Evolutionary conservation across 2,888 invertebrate genomes (phyloP).

Genomic region (Luffia ferchaultella): DNA sequence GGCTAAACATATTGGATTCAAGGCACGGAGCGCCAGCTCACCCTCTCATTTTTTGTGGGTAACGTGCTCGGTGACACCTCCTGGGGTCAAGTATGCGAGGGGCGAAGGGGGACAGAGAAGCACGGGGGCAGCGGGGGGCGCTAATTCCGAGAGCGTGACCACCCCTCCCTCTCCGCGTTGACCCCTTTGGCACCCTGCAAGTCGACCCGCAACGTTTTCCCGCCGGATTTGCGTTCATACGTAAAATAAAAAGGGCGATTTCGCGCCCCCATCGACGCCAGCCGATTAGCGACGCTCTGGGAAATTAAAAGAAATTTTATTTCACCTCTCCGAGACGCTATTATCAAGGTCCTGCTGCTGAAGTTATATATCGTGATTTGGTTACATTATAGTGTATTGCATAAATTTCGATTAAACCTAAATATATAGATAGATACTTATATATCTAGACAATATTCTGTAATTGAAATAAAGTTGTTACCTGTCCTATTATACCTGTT

Average conservation of each 20-base stretch:
- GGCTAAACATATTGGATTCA: background rate
- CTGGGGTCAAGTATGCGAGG: constrained; percentile 21
- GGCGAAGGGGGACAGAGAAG: constrained; percentile 22
- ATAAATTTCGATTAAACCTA: too few species aligned
- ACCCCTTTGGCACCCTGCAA: too few species aligned
- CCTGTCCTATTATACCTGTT: too few species aligned
- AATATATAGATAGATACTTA: too few species aligned
- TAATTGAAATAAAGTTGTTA: too few species aligned
- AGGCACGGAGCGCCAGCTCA: background rate
- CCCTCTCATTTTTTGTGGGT: constrained; percentile 22
- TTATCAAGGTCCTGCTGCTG: too few species aligned
- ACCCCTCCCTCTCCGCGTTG: constrained; percentile 24
- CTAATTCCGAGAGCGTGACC: constrained; percentile 57
- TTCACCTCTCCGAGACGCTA: constrained; percentile 22
- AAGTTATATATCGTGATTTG: too few species aligned
- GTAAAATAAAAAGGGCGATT: constrained; percentile 64
- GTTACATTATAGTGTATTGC: too few species aligned
- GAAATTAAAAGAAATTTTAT: constrained; percentile 64
- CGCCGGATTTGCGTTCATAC: constrained; percentile 61
- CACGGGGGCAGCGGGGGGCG: constrained; percentile 25
- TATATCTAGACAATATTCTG: too few species aligned
- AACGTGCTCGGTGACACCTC: constrained; percentile 58
- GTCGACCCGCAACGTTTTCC: constrained; percentile 50
- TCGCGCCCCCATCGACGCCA: constrained; percentile 57
- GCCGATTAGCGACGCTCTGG: constrained; percentile 62